phyloP scores from a whole-genome alignment of 2,797 vertebrate genomes.

The Gephyroberyx darwinii region DNA sequence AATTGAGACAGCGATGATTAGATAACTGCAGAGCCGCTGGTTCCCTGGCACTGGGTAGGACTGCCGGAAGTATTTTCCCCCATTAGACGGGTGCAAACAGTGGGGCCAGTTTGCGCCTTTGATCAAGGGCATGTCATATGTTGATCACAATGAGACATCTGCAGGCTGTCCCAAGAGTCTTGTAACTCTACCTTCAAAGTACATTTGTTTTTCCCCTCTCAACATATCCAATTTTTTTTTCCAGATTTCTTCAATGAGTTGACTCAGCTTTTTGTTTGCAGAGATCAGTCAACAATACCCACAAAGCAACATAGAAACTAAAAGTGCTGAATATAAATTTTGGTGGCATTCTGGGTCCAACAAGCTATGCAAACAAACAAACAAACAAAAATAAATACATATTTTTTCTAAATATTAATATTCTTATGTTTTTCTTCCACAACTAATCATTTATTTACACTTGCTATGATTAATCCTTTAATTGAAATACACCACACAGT shows the following conservation, averaged over 20 bases:
- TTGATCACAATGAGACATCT: constrained; percentile 74
- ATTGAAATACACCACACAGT: too few relatives aligned
- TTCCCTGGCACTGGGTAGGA: constrained; percentile 43
- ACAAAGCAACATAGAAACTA: constrained; percentile 25
- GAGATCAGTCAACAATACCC: constrained; percentile 37
- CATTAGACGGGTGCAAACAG: constrained; percentile 56
- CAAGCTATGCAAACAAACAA: constrained; percentile 10
- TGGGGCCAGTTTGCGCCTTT: constrained; percentile 64
- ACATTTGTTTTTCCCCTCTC: constrained; percentile 42
- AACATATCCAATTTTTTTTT: constrained; percentile 40
- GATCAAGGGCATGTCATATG: constrained; percentile 69
- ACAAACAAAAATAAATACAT: neutral
- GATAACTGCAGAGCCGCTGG: constrained; percentile 28
- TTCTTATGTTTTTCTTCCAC: too few relatives aligned
- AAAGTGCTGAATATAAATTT: constrained; percentile 35
- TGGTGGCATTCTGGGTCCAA: constrained; percentile 1
- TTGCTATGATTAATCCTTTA: too few relatives aligned
- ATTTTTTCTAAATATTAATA: too few relatives aligned
- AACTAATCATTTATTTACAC: too few relatives aligned
- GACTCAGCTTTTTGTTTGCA: constrained; percentile 47
- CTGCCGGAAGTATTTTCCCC: constrained; percentile 42
- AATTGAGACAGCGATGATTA: constrained; percentile 52
- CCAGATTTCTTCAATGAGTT: constrained; percentile 43
- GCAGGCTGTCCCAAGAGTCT: constrained; percentile 63
- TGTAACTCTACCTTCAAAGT: constrained; percentile 70